phyloP scores from a whole-genome alignment of 2,888 invertebrate species.

The Diarsia rubi region DNA sequence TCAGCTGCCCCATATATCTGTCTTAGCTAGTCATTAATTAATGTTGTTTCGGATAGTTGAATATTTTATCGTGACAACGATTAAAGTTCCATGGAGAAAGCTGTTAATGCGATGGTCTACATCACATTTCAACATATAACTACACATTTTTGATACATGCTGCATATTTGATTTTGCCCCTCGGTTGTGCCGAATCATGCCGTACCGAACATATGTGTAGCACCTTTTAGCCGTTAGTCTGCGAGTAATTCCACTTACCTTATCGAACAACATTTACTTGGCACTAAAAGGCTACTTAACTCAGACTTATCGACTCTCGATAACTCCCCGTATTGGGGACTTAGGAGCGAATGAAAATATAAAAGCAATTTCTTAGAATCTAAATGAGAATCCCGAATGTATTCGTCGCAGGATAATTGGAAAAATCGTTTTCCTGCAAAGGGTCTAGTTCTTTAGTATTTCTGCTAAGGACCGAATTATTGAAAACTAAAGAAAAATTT shows the following conservation, averaged over 20 bases:
- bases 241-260: slow-evolving; percentile 21
- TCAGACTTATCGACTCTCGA: slow-evolving; percentile 35
- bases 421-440: background rate
- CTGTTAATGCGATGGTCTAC: background rate
- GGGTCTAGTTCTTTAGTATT: too few species aligned
- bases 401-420: slow-evolving; percentile 8
- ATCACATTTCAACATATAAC: background rate
- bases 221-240: background rate
- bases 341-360: slow-evolving; percentile 27
- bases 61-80: too few species aligned
- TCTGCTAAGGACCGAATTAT: background rate
- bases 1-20: background rate
- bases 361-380: slow-evolving; percentile 26
- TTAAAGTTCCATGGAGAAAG: background rate
- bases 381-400: slow-evolving; percentile 31
- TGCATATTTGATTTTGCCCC: background rate
- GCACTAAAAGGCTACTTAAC: slow-evolving; percentile 44
- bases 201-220: background rate
- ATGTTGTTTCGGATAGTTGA: too few species aligned
- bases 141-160: background rate
- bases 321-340: background rate
- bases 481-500: background rate
- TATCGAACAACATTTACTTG: slow-evolving; percentile 37
- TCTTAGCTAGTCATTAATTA: background rate
- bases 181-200: background rate